Evolutionary conservation across 2,113 vertebrate species (phyloP).

Genomic region (Alces alces): DNA sequence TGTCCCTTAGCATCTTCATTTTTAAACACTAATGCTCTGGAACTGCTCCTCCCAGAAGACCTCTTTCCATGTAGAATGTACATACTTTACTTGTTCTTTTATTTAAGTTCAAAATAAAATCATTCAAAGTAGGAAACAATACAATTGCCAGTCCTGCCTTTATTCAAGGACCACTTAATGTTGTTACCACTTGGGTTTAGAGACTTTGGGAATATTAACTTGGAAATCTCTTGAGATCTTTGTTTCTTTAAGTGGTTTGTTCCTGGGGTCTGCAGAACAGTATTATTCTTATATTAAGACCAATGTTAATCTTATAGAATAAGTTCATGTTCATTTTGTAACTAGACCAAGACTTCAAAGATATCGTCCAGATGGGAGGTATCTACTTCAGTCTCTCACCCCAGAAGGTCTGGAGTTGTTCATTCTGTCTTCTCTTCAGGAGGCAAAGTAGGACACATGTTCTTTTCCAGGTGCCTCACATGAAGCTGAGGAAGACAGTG

Average conservation of each 20-base stretch:
- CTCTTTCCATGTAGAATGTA: background rate
- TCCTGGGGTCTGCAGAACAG: background rate
- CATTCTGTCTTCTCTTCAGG: background rate
- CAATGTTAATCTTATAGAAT: background rate
- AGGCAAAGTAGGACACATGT: background rate
- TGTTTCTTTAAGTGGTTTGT: background rate
- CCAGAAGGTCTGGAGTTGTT: background rate
- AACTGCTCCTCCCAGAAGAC: background rate
- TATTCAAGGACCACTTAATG: background rate
- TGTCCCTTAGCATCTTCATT: background rate
- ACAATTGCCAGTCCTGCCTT: background rate
- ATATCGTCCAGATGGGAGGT: background rate
- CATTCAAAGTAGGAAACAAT: background rate
- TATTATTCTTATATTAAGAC: background rate
- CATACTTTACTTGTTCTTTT: background rate
- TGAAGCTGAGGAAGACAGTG: background rate
- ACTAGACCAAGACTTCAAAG: background rate
- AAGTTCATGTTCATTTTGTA: background rate
- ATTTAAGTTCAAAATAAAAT: background rate
- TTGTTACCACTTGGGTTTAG: background rate
- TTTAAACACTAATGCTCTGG: background rate
- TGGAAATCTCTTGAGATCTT: background rate
- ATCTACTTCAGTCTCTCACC: background rate
- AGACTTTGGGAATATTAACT: background rate
- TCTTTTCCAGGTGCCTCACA: background rate